Evolutionary conservation across 2,797 vertebrate species (phyloP).

Genomic region (Eulemur mongoz): DNA sequence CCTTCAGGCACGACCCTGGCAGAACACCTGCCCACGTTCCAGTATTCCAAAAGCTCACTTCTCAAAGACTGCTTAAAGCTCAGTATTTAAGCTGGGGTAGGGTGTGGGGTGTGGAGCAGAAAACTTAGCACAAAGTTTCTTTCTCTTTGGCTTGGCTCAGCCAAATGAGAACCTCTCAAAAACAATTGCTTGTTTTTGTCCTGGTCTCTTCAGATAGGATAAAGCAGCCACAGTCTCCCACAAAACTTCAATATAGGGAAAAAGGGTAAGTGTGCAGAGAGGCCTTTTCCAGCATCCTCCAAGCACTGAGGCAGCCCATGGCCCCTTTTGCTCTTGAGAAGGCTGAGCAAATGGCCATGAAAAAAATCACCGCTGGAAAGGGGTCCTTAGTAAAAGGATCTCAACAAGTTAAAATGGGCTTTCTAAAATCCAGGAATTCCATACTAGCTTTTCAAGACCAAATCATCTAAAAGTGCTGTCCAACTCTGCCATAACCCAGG

Average conservation of each 20-base stretch:
- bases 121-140: background rate
- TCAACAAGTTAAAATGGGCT: background rate
- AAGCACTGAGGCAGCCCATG: background rate
- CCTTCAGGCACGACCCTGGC: background rate
- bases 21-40: background rate
- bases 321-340: background rate
- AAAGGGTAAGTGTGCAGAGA: too few species aligned
- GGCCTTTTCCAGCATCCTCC: background rate
- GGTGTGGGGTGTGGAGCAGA: rapidly evolving
- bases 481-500: background rate
- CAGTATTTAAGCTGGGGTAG: background rate
- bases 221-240: background rate
- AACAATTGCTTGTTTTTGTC: background rate
- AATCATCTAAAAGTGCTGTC: background rate
- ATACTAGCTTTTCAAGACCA: background rate
- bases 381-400: background rate
- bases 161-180: constrained; percentile 37
- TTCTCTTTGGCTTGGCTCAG: background rate
- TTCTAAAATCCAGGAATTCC: background rate
- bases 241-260: background rate
- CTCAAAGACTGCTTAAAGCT: background rate
- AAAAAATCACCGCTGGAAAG: background rate
- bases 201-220: background rate
- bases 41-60: background rate
- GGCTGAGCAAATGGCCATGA: background rate